Conservation (phyloP, 2,888 invertebrate species). For the Aphodius granarius region DNA sequence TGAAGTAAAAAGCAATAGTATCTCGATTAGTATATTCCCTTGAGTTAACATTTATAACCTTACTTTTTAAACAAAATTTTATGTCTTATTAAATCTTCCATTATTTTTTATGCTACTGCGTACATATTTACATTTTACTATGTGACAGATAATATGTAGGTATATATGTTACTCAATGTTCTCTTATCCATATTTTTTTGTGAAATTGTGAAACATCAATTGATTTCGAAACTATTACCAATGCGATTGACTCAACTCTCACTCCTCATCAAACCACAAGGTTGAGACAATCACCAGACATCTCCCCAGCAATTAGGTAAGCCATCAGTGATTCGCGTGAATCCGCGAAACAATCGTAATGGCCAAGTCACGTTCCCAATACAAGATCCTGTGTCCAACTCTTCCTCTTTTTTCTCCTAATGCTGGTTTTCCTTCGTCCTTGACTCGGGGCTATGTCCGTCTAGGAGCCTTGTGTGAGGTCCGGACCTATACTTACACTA, state of each 20-base stretch:
- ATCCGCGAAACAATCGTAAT: background rate
- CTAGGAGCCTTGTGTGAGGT: background rate
- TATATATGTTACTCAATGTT: no score
- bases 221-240: background rate
- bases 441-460: conserved; percentile 3
- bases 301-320: background rate
- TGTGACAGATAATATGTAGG: no score
- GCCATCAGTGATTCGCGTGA: background rate
- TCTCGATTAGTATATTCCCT: no score
- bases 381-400: background rate
- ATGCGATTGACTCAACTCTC: background rate
- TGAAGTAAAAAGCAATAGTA: no score
- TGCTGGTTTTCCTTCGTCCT: background rate
- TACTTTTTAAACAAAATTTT: no score
- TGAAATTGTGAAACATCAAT: no score
- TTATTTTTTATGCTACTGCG: no score
- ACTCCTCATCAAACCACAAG: background rate
- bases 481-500: background rate
- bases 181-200: no score
- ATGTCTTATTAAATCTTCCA: no score
- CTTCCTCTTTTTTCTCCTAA: background rate
- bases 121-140: no score
- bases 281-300: background rate
- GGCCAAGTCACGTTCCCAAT: background rate
- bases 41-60: no score